phyloP scores from a whole-genome alignment of 2,888 invertebrate genomes.

The Diaprepes abbreviatus region DNA sequence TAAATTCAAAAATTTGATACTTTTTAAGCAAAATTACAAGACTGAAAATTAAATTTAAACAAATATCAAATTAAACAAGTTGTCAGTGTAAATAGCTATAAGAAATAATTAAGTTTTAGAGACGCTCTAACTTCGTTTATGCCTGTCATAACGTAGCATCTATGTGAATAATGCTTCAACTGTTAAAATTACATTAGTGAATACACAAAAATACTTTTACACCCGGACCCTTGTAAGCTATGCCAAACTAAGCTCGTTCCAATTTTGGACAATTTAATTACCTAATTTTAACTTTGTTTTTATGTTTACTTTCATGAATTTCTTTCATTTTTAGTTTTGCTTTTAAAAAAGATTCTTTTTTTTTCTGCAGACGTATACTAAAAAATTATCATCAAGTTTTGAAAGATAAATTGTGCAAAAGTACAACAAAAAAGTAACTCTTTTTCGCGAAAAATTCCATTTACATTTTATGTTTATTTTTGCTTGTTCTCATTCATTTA shows the following conservation, averaged over 20 bases:
- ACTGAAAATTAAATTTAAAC: not conserved
- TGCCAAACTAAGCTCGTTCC: slow-evolving; percentile 17
- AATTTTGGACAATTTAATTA: slow-evolving; percentile 29
- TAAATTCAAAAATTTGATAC: too few relatives aligned
- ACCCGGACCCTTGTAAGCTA: slow-evolving; percentile 12
- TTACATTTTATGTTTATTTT: too few relatives aligned
- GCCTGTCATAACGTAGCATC: not conserved
- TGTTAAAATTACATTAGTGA: slow-evolving; percentile 15
- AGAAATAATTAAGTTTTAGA: slow-evolving; percentile 12
- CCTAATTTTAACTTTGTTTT: slow-evolving; percentile 4
- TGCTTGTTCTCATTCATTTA: too few relatives aligned
- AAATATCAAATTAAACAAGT: slow-evolving; percentile 1
- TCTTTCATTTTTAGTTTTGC: not conserved
- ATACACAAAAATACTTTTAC: slow-evolving; percentile 14
- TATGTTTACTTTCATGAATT: not conserved
- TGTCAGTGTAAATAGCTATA: not conserved
- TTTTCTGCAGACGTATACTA: too few relatives aligned
- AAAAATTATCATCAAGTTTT: too few relatives aligned
- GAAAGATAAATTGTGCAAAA: too few relatives aligned
- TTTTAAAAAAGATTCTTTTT: too few relatives aligned
- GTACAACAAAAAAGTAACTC: too few relatives aligned
- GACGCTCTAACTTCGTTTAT: not conserved
- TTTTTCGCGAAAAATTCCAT: too few relatives aligned
- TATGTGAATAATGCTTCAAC: not conserved
- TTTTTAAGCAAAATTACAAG: not conserved